These are phyloP conservation scores for Mesembrinibis cayennensis DNA, from an alignment of 2,113 vertebrate genomes.

Conservation along the genomic window DNA sequence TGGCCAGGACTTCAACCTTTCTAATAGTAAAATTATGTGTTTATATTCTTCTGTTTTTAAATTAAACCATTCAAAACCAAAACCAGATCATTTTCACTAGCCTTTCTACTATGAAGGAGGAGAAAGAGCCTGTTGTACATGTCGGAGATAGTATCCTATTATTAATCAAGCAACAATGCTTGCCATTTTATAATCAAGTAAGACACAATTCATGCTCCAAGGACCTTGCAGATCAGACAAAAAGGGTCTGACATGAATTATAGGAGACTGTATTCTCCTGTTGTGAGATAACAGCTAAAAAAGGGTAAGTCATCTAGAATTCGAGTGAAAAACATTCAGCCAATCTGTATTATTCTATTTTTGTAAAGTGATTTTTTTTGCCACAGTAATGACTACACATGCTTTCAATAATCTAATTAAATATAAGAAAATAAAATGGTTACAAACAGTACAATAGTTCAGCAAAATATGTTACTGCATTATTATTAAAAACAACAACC, in stretches of 20 bases:
- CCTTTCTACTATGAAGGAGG: not conserved
- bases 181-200: not conserved
- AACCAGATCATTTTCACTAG: not conserved
- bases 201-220: not conserved
- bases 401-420: not conserved
- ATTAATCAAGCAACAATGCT: not conserved
- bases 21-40: not conserved
- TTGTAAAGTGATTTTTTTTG: not conserved
- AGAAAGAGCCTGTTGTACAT: not conserved
- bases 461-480: not conserved
- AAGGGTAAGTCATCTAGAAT: not conserved
- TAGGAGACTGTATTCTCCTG: not conserved
- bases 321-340: not conserved
- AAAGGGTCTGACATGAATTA: not conserved
- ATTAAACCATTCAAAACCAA: not conserved
- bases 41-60: not conserved
- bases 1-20: not conserved
- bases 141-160: not conserved
- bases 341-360: not conserved
- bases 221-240: not conserved
- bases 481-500: not conserved
- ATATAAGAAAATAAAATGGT: not conserved
- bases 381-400: not conserved
- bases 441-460: not conserved
- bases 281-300: not conserved